Conservation (phyloP, 2,888 invertebrate genomes). For the Pilophorus perplexus region DNA sequence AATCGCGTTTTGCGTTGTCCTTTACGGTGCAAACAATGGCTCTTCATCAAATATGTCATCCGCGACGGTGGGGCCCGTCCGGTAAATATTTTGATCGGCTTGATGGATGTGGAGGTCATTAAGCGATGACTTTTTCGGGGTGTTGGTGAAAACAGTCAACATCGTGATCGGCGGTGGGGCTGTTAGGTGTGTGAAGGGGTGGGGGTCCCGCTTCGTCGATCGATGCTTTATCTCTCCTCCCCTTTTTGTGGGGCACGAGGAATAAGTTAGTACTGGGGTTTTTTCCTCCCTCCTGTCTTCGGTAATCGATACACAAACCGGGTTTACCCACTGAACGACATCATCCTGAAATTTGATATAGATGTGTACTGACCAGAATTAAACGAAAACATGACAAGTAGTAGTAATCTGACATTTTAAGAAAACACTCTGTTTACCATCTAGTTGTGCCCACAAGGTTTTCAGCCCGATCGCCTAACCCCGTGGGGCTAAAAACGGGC, state of each 20-base stretch:
- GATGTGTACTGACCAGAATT: not conserved
- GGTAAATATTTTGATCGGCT: constrained; percentile 29
- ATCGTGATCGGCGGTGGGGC: not conserved
- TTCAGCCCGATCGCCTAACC: too few relatives aligned
- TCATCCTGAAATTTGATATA: not conserved
- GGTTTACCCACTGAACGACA: not conserved
- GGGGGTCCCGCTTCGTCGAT: not conserved
- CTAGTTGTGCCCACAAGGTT: too few relatives aligned
- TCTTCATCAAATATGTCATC: constrained; percentile 30
- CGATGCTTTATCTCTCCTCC: constrained; percentile 15
- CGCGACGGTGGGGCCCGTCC: not conserved
- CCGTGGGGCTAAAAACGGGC: too few relatives aligned
- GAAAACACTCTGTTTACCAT: too few relatives aligned
- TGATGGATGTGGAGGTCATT: constrained; percentile 22
- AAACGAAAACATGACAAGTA: not conserved
- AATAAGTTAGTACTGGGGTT: constrained; percentile 14
- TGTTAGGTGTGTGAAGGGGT: not conserved
- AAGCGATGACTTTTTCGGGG: constrained; percentile 7
- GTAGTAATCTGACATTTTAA: not conserved
- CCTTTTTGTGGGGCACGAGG: constrained; percentile 21
- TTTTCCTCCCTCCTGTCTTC: not conserved
- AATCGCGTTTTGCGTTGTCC: too few relatives aligned
- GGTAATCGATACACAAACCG: not conserved
- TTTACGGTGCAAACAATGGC: too few relatives aligned
- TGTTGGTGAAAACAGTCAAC: constrained; percentile 10